These are phyloP conservation scores for Leptopilina myrica DNA, from an alignment of 2,888 invertebrate genomes.

Conservation along the genomic window DNA sequence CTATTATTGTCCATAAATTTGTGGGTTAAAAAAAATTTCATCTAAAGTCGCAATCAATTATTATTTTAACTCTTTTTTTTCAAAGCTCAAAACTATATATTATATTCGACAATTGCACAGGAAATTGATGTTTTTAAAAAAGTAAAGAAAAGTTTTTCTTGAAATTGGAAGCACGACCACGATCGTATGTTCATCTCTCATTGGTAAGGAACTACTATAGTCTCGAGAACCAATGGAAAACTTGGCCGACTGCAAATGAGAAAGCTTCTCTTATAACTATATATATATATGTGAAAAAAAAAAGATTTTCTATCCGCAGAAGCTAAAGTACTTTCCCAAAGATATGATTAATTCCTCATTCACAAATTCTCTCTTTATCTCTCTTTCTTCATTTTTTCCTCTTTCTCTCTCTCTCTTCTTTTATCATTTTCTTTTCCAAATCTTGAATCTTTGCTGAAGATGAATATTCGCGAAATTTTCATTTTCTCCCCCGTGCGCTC, in stretches of 20 bases:
- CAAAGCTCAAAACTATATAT: background rate
- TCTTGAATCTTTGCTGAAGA: background rate
- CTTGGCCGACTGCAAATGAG: slow-evolving; percentile 43
- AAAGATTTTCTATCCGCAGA: background rate
- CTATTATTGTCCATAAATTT: too few relatives aligned
- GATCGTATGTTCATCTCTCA: slow-evolving; percentile 29
- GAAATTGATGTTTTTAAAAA: slow-evolving; percentile 54
- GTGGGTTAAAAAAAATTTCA: too few relatives aligned
- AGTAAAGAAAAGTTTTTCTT: slow-evolving; percentile 50
- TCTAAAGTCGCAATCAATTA: too few relatives aligned
- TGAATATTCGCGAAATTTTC: background rate
- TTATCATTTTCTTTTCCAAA: slow-evolving; percentile 17
- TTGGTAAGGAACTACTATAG: background rate
- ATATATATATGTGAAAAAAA: background rate
- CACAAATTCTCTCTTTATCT: background rate
- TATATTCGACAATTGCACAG: slow-evolving; percentile 1
- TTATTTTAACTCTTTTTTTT: background rate
- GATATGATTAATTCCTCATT: slow-evolving; percentile 12
- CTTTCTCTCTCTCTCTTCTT: background rate
- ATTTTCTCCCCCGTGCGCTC: too few relatives aligned
- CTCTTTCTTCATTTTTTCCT: background rate
- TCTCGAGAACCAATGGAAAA: slow-evolving; percentile 45
- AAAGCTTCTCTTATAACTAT: slow-evolving; percentile 19
- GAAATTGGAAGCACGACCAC: slow-evolving; percentile 50
- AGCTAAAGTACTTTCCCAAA: slow-evolving; percentile 27